Base-by-base conservation (phyloP, 1,140 invertebrate genomes). In the Drosophila asahinai region DNA sequence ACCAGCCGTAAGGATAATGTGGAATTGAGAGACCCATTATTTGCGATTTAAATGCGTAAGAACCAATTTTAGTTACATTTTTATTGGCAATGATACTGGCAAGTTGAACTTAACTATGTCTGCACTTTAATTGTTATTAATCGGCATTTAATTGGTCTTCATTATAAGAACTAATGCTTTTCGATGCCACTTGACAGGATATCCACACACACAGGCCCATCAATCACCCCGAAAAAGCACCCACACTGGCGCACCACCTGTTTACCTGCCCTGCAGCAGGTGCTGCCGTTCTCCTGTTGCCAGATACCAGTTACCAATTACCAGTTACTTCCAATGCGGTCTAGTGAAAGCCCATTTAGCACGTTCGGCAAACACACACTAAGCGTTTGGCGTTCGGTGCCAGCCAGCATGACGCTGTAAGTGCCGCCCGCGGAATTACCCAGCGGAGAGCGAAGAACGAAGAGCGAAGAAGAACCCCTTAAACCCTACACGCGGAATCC, bases 391-490 rank as follows among this genome's bases (percentile, higher is more conserved):
- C 33, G n/a, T 30, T 62, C 33, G 22, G 4, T 12, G 27, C 38
- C 59, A 72, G 77, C 71, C 77, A 62, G 65, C 43, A 48, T 83
- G 67, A 77, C 72, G 77, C 70, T 72, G 51, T 55, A 67, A 52
- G n/a, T 36, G 33, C 33, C 33, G 9, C 9, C 9, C 33, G 8
- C 33, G 30, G 30, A 33, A 33, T 11, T 11, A 11, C 33, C 33
- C 33, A 33, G 8, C 33, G 33, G 11, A 33, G 33, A 11, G 9
- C 9, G 30, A 33, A 33, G 27, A 30, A 1, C 8, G n/a, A n/a
- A n/a, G n/a, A n/a, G n/a, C n/a, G 30, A 9, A 33, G 22, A 25
- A 25, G 33, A 36, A 22, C 6, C 19, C 12, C 14, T 38, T 19
- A n/a, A 22, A 22, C n/a, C 33, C 7, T 17, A 55, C 30, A 25